phyloP scores from a whole-genome alignment of 2,113 vertebrate genomes.

The Colossoma macropomum region DNA sequence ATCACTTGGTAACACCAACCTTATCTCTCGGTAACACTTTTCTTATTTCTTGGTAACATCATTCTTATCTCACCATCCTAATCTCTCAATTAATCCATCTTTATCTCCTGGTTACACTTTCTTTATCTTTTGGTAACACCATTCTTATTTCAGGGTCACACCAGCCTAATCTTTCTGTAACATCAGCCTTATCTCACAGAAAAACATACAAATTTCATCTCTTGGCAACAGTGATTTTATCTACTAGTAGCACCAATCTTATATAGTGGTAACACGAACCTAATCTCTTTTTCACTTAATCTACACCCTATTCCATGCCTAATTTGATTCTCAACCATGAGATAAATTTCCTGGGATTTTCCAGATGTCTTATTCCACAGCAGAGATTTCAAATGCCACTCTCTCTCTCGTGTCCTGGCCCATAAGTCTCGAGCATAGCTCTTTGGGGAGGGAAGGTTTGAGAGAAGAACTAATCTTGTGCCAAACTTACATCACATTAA shows the following conservation, averaged over 20 bases:
- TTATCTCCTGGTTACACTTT: neutral
- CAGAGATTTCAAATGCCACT: neutral
- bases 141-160: neutral
- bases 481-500: slow-evolving; percentile 23
- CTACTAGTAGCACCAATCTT: no score
- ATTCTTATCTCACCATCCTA: neutral
- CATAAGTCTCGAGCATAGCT: neutral
- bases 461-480: neutral
- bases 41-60: neutral
- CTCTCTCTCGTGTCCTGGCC: neutral
- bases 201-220: neutral
- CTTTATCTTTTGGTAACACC: neutral
- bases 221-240: neutral
- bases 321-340: neutral
- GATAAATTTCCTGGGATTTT: neutral
- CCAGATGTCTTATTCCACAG: neutral
- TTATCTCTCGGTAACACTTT: neutral
- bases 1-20: neutral
- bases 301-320: neutral
- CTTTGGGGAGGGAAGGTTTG: neutral
- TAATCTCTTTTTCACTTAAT: neutral
- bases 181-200: neutral
- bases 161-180: neutral
- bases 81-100: no score
- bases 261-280: neutral